Evolutionary conservation across 2,888 invertebrate genomes (phyloP).

Genomic region (Drosophila leonis): DNA sequence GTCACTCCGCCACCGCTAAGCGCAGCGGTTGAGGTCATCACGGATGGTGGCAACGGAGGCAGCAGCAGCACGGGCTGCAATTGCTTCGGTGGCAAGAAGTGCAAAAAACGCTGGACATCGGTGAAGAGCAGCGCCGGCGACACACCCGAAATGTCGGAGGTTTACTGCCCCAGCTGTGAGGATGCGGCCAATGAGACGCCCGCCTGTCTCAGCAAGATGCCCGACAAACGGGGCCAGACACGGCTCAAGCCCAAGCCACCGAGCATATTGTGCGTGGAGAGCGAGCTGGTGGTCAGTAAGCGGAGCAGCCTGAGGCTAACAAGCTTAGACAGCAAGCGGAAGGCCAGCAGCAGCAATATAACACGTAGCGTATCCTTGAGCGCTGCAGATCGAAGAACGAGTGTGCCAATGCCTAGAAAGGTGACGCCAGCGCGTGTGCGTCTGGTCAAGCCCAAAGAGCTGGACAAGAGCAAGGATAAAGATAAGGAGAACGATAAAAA

Average conservation of each 20-base stretch:
- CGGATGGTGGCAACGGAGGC: slow-evolving; percentile 36
- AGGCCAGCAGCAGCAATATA: slow-evolving; percentile 42
- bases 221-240: slow-evolving; percentile 75
- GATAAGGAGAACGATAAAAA: slow-evolving; percentile 71
- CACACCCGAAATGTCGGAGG: slow-evolving; percentile 87
- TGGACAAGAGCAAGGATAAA: slow-evolving; percentile 56
- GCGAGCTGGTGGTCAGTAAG: slow-evolving; percentile 82
- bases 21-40: slow-evolving; percentile 62
- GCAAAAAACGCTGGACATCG: slow-evolving; percentile 83
- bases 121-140: slow-evolving; percentile 55
- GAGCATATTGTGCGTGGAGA: slow-evolving; percentile 84
- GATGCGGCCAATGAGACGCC: slow-evolving; percentile 85
- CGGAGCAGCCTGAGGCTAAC: slow-evolving; percentile 69
- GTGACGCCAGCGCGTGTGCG: slow-evolving; percentile 49
- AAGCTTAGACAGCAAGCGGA: slow-evolving; percentile 46
- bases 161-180: slow-evolving; percentile 87
- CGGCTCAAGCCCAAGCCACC: slow-evolving; percentile 81
- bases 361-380: slow-evolving; percentile 77
- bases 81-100: slow-evolving; percentile 84
- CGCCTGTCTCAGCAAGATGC: slow-evolving; percentile 86
- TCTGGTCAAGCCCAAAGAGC: slow-evolving; percentile 56
- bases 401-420: slow-evolving; percentile 53
- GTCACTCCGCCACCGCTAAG: slow-evolving; percentile 61
- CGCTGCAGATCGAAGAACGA: slow-evolving; percentile 72
- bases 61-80: slow-evolving; percentile 83